phyloP scores from a whole-genome alignment of 2,888 invertebrate genomes.

The Ormyrus thymus region DNA sequence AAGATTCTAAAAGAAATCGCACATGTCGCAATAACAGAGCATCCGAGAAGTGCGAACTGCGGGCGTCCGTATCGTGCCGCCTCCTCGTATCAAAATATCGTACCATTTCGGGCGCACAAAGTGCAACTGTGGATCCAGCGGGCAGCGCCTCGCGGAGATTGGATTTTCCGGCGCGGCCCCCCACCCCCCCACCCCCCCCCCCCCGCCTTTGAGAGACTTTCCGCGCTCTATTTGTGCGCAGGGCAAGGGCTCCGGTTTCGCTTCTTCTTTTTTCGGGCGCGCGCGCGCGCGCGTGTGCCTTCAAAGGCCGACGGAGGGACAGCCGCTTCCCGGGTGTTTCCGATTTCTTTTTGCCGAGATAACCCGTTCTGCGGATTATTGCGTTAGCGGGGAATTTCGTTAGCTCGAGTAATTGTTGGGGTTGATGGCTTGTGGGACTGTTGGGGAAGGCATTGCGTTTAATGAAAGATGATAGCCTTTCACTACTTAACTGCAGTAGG shows the following conservation, averaged over 20 bases:
- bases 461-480: no score
- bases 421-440: neutral
- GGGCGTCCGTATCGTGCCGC: conserved; percentile 57
- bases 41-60: neutral
- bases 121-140: neutral
- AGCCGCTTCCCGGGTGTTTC: neutral
- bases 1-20: no score
- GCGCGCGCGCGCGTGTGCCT: neutral
- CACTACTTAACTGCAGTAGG: no score
- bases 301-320: neutral
- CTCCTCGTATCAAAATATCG: conserved; percentile 65
- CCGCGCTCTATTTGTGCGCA: neutral
- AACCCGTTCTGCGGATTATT: neutral
- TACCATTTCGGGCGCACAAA: conserved; percentile 54
- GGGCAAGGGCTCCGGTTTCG: conserved; percentile 20
- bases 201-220: neutral
- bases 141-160: conserved; percentile 46
- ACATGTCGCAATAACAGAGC: no score
- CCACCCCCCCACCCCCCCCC: neutral
- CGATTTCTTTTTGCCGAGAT: conserved; percentile 1
- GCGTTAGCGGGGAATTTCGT: neutral
- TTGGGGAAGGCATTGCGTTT: neutral
- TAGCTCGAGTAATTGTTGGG: neutral
- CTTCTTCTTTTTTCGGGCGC: neutral
- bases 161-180: conserved; percentile 62